Conservation (phyloP, 2,888 invertebrate genomes). For the Augiades crinisus region DNA sequence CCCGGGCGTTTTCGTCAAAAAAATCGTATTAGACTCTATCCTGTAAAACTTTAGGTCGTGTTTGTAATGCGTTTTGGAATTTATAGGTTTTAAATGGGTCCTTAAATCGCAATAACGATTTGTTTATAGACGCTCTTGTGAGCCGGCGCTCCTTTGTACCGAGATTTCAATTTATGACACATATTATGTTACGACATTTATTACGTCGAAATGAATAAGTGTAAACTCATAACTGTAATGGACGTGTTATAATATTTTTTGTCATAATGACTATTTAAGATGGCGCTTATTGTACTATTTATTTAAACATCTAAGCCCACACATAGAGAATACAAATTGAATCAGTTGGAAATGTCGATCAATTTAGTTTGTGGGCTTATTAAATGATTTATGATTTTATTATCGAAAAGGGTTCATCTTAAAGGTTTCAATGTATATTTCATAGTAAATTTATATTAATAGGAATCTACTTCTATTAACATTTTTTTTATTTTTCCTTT, state of each 20-base stretch:
- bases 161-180: conserved; percentile 57
- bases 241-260: conserved; percentile 21
- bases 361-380: too few species aligned
- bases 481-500: too few species aligned
- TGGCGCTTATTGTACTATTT: not conserved
- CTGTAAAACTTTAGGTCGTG: conserved; percentile 29
- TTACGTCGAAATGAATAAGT: conserved; percentile 25
- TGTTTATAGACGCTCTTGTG: conserved; percentile 68
- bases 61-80: conserved; percentile 42
- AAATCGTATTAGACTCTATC: conserved; percentile 23
- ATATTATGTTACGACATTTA: conserved; percentile 31
- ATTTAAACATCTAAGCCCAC: too few species aligned
- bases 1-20: conserved; percentile 42
- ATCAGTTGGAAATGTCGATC: too few species aligned
- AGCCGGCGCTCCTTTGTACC: conserved; percentile 55
- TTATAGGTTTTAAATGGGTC: conserved; percentile 79
- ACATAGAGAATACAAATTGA: too few species aligned
- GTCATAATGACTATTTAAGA: conserved; percentile 14
- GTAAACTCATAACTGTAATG: conserved; percentile 25
- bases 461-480: too few species aligned
- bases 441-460: too few species aligned
- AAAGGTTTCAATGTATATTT: too few species aligned
- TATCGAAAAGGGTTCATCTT: too few species aligned
- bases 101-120: conserved; percentile 81
- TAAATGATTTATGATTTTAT: too few species aligned